These are phyloP conservation scores for Galerucella pusilla DNA, from an alignment of 2,888 invertebrate genomes.

Conservation along the genomic window DNA sequence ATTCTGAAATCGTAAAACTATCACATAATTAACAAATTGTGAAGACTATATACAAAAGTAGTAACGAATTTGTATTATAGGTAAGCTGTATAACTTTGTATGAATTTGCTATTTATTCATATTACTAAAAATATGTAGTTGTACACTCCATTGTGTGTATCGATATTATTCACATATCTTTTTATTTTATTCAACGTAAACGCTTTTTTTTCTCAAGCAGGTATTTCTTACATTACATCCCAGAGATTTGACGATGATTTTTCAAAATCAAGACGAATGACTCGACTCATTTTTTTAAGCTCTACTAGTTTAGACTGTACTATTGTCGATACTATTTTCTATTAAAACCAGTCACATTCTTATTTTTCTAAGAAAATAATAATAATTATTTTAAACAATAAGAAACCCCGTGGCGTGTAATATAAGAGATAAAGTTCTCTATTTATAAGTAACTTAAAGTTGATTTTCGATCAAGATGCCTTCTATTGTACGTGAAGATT, in stretches of 20 bases:
- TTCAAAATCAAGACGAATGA: constrained; percentile 66
- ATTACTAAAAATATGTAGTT: neutral
- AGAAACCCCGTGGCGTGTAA: constrained; percentile 61
- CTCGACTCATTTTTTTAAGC: constrained; percentile 64
- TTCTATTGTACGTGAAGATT: constrained; percentile 53
- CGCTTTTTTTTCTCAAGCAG: constrained; percentile 39
- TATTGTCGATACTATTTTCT: neutral
- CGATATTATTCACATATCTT: neutral
- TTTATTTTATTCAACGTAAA: constrained; percentile 38
- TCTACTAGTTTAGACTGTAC: constrained; percentile 51
- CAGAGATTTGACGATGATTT: constrained; percentile 60
- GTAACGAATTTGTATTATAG: too few species aligned
- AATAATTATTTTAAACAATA: constrained; percentile 66
- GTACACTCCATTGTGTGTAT: neutral
- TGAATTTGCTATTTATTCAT: too few species aligned
- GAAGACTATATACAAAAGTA: too few species aligned
- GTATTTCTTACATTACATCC: constrained; percentile 44
- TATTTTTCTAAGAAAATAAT: constrained; percentile 54
- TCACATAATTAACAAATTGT: too few species aligned
- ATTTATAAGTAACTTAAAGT: constrained; percentile 51
- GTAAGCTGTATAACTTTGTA: too few species aligned
- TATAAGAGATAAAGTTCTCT: constrained; percentile 54
- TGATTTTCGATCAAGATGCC: constrained; percentile 54
- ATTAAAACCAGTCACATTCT: constrained; percentile 53
- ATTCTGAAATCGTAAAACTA: too few species aligned